Evolutionary conservation across 2,888 invertebrate genomes (phyloP).

Genomic region (Cyrtodaria siliqua): DNA sequence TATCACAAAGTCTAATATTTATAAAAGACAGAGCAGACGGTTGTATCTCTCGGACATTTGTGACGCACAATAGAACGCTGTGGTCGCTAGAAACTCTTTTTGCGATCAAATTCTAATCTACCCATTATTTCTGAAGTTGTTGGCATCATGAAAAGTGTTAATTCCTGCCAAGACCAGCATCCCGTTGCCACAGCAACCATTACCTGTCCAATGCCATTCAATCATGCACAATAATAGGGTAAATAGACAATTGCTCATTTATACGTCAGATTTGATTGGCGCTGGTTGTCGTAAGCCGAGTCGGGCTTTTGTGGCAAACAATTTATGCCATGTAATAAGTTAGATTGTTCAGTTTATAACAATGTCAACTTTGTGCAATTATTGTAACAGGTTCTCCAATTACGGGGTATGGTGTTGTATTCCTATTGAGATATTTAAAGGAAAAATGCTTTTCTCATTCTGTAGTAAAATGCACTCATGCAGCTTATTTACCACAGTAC

Average conservation of each 20-base stretch:
- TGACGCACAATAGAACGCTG: too few species aligned
- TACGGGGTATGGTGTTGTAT: too few species aligned
- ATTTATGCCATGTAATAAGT: slow-evolving; percentile 2
- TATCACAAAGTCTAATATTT: neutral
- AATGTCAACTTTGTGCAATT: neutral
- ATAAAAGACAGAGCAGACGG: too few species aligned
- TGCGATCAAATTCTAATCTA: slow-evolving; percentile 8
- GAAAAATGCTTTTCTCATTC: too few species aligned
- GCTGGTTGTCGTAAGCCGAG: neutral
- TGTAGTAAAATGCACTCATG: too few species aligned
- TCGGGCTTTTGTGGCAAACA: neutral
- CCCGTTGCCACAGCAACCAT: slow-evolving; percentile 63
- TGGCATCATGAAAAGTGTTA: slow-evolving; percentile 25
- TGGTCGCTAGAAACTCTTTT: too few species aligned
- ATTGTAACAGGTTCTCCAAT: too few species aligned
- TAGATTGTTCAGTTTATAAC: slow-evolving; percentile 5
- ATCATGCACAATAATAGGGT: slow-evolving; percentile 58
- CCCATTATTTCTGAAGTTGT: slow-evolving; percentile 6
- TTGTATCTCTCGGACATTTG: too few species aligned
- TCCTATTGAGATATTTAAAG: too few species aligned
- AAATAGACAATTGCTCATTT: slow-evolving; percentile 64
- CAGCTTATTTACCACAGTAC: too few species aligned
- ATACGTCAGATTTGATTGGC: slow-evolving; percentile 23
- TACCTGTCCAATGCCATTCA: slow-evolving; percentile 58
- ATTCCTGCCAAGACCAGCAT: slow-evolving; percentile 45